Conservation (phyloP, 2,797 vertebrate genomes). For the Hypotaenidia philippensis region DNA sequence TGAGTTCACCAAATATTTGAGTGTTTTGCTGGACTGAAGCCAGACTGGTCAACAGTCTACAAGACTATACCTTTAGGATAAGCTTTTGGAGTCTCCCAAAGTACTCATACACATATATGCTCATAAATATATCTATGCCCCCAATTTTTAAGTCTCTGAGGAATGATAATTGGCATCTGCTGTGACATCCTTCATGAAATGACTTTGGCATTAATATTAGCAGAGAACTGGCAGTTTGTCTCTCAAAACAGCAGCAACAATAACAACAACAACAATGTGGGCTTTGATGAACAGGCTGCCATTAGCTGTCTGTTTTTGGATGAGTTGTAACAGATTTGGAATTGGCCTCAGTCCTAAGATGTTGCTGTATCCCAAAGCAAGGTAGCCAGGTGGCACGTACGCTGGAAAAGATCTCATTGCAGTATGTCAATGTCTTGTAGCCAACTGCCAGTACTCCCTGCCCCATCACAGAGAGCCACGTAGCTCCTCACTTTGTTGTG, state of each 20-base stretch:
- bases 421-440: background rate
- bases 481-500: background rate
- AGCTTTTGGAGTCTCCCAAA: constrained; percentile 3
- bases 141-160: background rate
- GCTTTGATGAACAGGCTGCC: background rate
- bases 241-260: background rate
- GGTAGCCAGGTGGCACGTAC: background rate
- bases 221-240: background rate
- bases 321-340: background rate
- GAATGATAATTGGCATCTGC: background rate
- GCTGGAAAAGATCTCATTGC: background rate
- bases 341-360: background rate
- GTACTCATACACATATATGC: background rate
- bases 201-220: background rate
- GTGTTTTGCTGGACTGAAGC: constrained; percentile 33
- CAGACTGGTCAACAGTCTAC: constrained; percentile 3
- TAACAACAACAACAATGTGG: background rate
- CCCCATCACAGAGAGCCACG: background rate
- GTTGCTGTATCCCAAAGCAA: background rate
- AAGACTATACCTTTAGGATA: constrained; percentile 21
- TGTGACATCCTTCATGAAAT: background rate
- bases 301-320: background rate
- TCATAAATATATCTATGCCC: background rate
- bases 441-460: background rate
- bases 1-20: constrained; percentile 32